Evolutionary conservation across 2,888 invertebrate species (phyloP).

Genomic region (Noctua fimbriata): DNA sequence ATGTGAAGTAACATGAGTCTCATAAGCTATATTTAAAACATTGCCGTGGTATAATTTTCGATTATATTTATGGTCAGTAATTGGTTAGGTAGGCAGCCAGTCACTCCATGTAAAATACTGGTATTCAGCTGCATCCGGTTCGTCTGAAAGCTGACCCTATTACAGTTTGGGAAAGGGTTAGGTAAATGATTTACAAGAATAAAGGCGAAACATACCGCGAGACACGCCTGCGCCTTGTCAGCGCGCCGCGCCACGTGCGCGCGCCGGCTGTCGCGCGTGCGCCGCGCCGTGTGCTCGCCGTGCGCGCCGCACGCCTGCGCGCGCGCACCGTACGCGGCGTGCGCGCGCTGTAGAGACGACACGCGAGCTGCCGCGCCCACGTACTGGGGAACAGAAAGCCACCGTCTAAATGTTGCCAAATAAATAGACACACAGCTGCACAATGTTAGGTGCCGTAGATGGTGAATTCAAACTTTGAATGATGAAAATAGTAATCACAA

Average conservation of each 20-base stretch:
- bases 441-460: not conserved
- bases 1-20: no score
- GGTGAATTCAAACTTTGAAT: not conserved
- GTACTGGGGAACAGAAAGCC: constrained; percentile 61
- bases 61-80: no score
- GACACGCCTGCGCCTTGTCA: constrained; percentile 10
- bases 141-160: no score
- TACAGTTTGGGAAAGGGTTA: no score
- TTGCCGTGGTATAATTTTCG: no score
- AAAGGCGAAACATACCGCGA: constrained; percentile 20
- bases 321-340: constrained; percentile 40
- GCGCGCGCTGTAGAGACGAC: constrained; percentile 63
- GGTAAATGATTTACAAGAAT: not conserved
- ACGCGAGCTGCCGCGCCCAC: constrained; percentile 68
- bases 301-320: not conserved
- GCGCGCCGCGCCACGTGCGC: constrained; percentile 8
- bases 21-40: no score
- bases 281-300: constrained; percentile 19
- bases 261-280: not conserved
- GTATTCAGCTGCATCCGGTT: no score
- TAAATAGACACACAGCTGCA: not conserved
- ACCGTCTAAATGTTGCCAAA: not conserved
- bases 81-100: no score
- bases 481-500: not conserved
- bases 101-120: no score